Base-by-base conservation (phyloP, 2,797 vertebrate species). In the Falco berigora region DNA sequence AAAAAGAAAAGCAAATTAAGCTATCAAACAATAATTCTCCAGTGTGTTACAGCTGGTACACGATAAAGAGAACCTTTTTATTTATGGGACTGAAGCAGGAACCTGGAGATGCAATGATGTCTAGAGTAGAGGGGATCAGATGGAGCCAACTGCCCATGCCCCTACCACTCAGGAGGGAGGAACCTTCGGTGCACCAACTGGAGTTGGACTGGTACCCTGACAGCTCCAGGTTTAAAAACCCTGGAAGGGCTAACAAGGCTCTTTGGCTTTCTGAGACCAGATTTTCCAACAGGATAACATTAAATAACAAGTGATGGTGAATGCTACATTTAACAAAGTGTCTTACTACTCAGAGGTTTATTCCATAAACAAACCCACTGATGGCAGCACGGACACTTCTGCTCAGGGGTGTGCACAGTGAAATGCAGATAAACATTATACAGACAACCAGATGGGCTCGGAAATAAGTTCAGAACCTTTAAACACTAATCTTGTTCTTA, bases 1-100 rank as follows among this genome's bases (percentile, higher is more conserved):
- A 95, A 76, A 61, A 21, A 72, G 56, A 66, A 86, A 87, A 75
- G 68, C 74, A 95, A 71, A 94, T 90, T 87, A 95, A 92, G 84
- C 71, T 59, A 75, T 89, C 90, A 88, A 96, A 42, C 21, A 94
- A 86, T 30, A 47, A 56, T 79, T 47, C 72, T 63, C 34, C 66
- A 27, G 27, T 58, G 62, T 49, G 36, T 53, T 81, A 94, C 42
- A 96, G 66, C 73, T 36, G 89, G 22, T 21, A 68, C 30, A 82
- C 24, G 42, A 69, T 11, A 16, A 61, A 80, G 12, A 22, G 30
- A 90, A 91, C 74, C 17, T 22, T 80, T 89, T 56, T 38, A 56
- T 67, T 92, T 91, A 72, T 10, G 15, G 49, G 72, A 34, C 52
- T 64, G 61, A 71, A 40, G 47, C 12, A 59, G 38, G 61, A 92